Conservation (phyloP, 2,888 invertebrate genomes). For the Lumbricus terrestris region DNA sequence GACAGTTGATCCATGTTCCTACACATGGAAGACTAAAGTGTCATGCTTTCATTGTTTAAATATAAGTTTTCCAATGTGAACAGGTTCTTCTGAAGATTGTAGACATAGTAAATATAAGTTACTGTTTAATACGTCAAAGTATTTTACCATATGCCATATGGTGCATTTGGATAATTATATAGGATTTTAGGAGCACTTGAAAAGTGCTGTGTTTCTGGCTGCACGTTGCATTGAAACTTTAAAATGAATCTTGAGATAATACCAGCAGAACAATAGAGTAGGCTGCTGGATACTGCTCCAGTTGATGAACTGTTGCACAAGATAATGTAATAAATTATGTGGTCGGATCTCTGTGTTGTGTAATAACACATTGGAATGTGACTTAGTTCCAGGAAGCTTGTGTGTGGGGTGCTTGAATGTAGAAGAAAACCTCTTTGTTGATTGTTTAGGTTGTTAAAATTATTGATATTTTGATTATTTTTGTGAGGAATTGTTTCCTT, state of each 20-base stretch:
- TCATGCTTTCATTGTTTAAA: not conserved
- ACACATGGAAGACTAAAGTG: not conserved
- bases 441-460: not conserved
- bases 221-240: not conserved
- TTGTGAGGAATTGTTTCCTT: not conserved
- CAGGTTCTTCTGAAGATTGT: not conserved
- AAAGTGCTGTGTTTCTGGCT: not conserved
- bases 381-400: not conserved
- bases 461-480: not conserved
- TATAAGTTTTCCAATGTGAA: too few species aligned
- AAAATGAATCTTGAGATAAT: not conserved
- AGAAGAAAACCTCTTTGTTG: not conserved
- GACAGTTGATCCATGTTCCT: not conserved
- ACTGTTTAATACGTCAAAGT: not conserved
- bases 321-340: not conserved
- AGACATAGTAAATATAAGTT: not conserved
- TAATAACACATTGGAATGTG: not conserved
- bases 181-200: not conserved
- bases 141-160: too few species aligned
- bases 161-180: not conserved
- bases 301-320: not conserved
- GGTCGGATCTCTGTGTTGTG: not conserved
- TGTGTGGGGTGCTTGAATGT: not conserved
- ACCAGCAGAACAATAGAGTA: not conserved
- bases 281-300: not conserved